Evolutionary conservation across 2,888 invertebrate species (phyloP).

Genomic region (Bursaphelenchus okinawaensis): DNA sequence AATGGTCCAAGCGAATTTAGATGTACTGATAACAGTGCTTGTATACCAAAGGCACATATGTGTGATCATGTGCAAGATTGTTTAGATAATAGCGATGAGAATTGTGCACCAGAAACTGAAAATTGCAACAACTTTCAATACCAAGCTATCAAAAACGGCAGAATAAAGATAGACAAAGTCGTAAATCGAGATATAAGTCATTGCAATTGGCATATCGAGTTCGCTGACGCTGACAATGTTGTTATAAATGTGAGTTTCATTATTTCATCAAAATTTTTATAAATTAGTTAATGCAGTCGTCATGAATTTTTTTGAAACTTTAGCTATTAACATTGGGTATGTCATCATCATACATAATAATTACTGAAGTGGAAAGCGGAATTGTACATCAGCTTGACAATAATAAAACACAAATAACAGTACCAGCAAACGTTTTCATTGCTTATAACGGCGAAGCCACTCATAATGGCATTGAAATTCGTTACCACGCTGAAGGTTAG

Average conservation of each 20-base stretch:
- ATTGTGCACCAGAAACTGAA: background rate
- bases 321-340: too few relatives aligned
- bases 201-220: constrained; percentile 21
- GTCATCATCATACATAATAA: background rate
- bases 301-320: too few relatives aligned
- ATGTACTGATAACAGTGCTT: constrained; percentile 41
- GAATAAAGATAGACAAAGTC: background rate
- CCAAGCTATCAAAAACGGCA: background rate
- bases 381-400: background rate
- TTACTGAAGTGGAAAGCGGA: background rate
- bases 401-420: background rate
- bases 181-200: background rate
- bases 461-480: constrained; percentile 25
- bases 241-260: constrained; percentile 21
- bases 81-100: constrained; percentile 38
- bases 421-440: background rate
- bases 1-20: constrained; percentile 24
- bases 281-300: too few relatives aligned
- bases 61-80: constrained; percentile 42
- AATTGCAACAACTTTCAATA: constrained; percentile 1
- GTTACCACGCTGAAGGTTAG: constrained; percentile 28
- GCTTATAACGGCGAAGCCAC: background rate
- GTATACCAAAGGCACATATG: constrained; percentile 33
- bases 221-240: constrained; percentile 18
- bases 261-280: too few relatives aligned